phyloP scores from a whole-genome alignment of 2,797 vertebrate species.

The Leucoraja ocellata region DNA sequence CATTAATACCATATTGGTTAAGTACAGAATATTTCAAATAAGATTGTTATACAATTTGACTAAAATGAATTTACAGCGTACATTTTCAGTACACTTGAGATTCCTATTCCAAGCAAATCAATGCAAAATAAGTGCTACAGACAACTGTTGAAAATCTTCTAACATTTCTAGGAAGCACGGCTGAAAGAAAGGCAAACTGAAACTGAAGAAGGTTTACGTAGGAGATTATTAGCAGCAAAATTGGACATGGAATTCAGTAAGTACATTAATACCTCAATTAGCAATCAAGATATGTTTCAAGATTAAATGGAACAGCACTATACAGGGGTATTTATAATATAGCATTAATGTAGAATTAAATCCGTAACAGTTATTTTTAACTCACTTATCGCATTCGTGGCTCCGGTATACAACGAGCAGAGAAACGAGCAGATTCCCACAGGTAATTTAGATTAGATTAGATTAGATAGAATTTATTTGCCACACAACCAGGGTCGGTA shows the following conservation, averaged over 20 bases:
- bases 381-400: no score
- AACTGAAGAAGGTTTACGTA: conserved; percentile 78
- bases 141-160: neutral
- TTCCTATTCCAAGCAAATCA: neutral
- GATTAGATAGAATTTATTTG: no score
- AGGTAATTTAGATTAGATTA: no score
- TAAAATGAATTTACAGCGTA: neutral
- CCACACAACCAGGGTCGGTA: no score
- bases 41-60: neutral
- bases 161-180: conserved; percentile 69
- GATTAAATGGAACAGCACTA: no score
- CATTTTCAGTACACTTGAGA: neutral
- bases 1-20: neutral
- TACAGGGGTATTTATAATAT: no score
- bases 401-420: no score
- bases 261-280: conserved; percentile 45
- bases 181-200: conserved; percentile 81
- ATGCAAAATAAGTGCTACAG: neutral
- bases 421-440: no score
- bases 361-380: no score
- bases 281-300: no score
- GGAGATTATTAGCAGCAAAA: conserved; percentile 67
- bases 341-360: no score
- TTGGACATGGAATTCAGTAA: conserved; percentile 81
- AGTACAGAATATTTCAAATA: neutral